These are phyloP conservation scores for Etheostoma nigrum DNA, from an alignment of 2,797 vertebrate species.

Conservation along the genomic window DNA sequence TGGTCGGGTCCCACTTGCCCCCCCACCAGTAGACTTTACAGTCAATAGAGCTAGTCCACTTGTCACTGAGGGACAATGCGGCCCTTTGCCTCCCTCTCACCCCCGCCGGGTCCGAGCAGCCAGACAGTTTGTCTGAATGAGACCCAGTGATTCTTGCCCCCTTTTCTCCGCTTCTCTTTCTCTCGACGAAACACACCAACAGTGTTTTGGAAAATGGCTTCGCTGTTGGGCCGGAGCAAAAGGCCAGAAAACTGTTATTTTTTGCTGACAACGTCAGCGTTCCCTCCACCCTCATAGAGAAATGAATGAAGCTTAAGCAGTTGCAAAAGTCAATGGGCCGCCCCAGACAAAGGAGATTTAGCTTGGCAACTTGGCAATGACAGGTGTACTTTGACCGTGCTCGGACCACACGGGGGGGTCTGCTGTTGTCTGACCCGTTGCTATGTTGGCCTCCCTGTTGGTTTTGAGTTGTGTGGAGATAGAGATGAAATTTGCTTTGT, in stretches of 20 bases:
- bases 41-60: conserved; percentile 89
- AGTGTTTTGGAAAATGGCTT: conserved; percentile 83
- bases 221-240: conserved; percentile 80
- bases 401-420: conserved; percentile 72
- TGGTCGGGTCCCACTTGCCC: conserved; percentile 68
- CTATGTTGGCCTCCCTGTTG: conserved; percentile 41
- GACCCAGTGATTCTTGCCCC: conserved; percentile 84
- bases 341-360: conserved; percentile 83
- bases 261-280: conserved; percentile 53
- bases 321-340: conserved; percentile 81
- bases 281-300: conserved; percentile 57
- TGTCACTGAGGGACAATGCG: conserved; percentile 86
- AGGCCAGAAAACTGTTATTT: conserved; percentile 77
- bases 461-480: conserved; percentile 49
- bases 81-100: conserved; percentile 83
- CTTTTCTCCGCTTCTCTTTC: conserved; percentile 79
- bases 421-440: conserved; percentile 37
- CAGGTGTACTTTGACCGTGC: conserved; percentile 81
- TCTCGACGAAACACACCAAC: conserved; percentile 81
- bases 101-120: conserved; percentile 80
- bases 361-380: conserved; percentile 80
- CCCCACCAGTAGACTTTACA: conserved; percentile 86
- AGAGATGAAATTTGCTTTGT: conserved; percentile 51
- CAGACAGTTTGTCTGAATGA: conserved; percentile 82
- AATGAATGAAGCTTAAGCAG: conserved; percentile 78